A percentile compares a stretch with the other conserved stretches of the same genome.
phyloP scores from a whole-genome alignment of 2,113 vertebrate species.

The Macrotis lagotis region DNA sequence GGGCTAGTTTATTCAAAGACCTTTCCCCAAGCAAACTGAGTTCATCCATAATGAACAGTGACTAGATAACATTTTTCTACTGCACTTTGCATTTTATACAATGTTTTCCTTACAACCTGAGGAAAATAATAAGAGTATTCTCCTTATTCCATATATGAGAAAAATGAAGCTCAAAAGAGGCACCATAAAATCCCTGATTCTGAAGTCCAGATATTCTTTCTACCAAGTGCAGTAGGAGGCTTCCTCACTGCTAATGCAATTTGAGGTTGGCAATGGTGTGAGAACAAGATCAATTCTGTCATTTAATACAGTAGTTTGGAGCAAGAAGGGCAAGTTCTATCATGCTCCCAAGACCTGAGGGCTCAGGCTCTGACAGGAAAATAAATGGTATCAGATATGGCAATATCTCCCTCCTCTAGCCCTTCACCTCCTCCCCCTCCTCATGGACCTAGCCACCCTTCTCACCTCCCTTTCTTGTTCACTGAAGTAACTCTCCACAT shows the following conservation, averaged over 20 bases:
- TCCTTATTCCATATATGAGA: neutral
- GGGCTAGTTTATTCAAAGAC: too few species aligned
- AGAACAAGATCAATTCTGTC: too few species aligned
- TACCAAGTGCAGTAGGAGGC: neutral
- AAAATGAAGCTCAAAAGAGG: conserved; percentile 4
- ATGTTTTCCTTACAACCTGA: neutral
- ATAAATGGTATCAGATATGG: neutral
- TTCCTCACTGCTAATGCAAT: neutral
- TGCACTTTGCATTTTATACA: neutral
- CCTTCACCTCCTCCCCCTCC: neutral
- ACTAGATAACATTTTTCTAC: too few species aligned
- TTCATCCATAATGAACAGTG: neutral
- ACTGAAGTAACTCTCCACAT: conserved; percentile 54
- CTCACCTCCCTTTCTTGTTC: conserved; percentile 54
- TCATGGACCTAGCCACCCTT: neutral
- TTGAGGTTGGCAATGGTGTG: neutral
- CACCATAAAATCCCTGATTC: neutral
- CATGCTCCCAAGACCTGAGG: neutral
- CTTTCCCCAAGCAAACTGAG: neutral
- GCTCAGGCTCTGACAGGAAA: neutral
- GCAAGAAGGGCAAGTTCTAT: too few species aligned
- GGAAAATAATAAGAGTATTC: neutral
- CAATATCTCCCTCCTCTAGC: neutral
- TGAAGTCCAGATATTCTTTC: neutral
- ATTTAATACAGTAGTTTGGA: too few species aligned